Evolutionary conservation across 1,140 invertebrate species (phyloP), one percentile per base, ranked within the genome.

Genomic region (Eubasilissa regina): DNA sequence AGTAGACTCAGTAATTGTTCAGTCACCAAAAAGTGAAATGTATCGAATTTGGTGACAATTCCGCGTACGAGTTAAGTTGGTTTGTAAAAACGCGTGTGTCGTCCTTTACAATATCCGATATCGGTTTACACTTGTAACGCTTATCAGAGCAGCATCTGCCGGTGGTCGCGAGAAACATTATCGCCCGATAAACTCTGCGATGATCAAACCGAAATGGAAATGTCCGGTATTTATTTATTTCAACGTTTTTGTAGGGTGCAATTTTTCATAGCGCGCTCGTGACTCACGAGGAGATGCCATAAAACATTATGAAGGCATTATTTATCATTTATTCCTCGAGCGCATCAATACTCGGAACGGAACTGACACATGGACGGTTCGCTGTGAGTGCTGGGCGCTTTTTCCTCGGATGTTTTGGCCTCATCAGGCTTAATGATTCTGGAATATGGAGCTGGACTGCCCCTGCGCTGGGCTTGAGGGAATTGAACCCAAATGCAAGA

Each of bases 41-140:
- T 44, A 47, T 17, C 44, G 64, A 44, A 68, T 44, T 45, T 45
- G 64, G 64, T 43, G 64, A 44, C 19, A 47, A 17, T 9, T 68
- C 60, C 15, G 60, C 60, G 64, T 45, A 45, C 64, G 45, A 58
- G 17, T 12, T 58, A 10, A 44, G 35, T 17, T 15, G 4, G 13
- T 48, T 44, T 35, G 64, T 60, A 78, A 78, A 78, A 78, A 78
- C 77, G 77, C 77, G 77, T 60, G 45, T 72, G 64, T 72, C 77
- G 64, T 72, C 55, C 60, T 56, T 73, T 56, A 78, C 77, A 73
- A 80, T 80, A 70, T 76, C 74, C 60, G 62, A 80, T 75, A 80
- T 80, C 78, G 74, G 25, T 58, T 80, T 76, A 80, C 79, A 80
- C 79, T 76, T 80, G 79, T 80, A 66, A 17, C 35, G 21, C 74